phyloP scores from a whole-genome alignment of 2,797 vertebrate species.

The Trichosurus vulpecula region DNA sequence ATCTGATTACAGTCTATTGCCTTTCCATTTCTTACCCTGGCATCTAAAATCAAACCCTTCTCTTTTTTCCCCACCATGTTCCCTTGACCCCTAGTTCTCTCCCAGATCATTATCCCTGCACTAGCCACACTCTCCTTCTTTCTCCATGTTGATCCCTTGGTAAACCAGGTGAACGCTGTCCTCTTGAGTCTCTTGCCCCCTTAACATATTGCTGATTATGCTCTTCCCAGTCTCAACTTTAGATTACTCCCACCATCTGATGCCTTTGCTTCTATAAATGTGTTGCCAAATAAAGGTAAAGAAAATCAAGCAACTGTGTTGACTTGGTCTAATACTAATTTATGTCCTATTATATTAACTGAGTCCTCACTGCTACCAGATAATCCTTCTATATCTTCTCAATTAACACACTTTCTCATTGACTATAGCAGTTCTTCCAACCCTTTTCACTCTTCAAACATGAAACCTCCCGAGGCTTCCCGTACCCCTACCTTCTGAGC shows the following conservation, averaged over 20 bases:
- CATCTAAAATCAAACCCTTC: too few relatives aligned
- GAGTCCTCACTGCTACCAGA: background rate
- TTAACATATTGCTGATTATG: background rate
- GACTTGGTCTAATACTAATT: background rate
- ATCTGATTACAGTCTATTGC: too few relatives aligned
- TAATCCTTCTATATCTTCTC: background rate
- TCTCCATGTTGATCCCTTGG: background rate
- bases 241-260: background rate
- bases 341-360: background rate
- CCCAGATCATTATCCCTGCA: background rate
- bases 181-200: background rate
- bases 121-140: background rate
- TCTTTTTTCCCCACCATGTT: too few relatives aligned
- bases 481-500: background rate
- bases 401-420: background rate
- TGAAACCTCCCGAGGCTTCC: background rate
- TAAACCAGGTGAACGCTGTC: background rate
- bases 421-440: background rate
- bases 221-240: background rate
- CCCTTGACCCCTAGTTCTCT: background rate
- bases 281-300: background rate
- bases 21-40: too few relatives aligned
- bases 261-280: background rate
- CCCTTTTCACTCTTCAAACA: background rate
- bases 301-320: background rate